Percentiles rank a stretch among this genome's conserved stretches.
Evolutionary conservation across 1,140 invertebrate species (phyloP).

Genomic region (Tetramorium parvispinum): DNA sequence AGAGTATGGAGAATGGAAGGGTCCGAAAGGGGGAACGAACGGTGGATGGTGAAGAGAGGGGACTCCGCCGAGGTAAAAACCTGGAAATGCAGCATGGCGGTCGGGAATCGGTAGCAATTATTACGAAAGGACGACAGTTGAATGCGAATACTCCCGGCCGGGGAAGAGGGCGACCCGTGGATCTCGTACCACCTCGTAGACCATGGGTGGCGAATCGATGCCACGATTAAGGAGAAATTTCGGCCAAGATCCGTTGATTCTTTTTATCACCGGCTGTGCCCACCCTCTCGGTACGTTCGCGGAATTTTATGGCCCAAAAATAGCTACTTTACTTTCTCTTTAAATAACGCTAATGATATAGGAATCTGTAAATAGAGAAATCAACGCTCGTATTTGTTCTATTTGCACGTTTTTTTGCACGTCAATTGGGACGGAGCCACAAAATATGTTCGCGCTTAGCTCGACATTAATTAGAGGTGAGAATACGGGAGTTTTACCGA

Average conservation of each 20-base stretch:
- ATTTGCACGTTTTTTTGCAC: no score
- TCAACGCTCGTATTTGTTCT: background rate
- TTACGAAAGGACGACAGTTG: slow-evolving; percentile 81
- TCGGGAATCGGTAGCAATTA: slow-evolving; percentile 83
- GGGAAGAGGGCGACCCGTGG: background rate
- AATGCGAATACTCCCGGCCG: slow-evolving; percentile 71
- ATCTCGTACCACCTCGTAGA: slow-evolving; percentile 61
- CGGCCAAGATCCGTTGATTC: slow-evolving; percentile 15
- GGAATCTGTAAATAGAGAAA: background rate
- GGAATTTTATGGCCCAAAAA: background rate
- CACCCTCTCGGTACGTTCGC: background rate
- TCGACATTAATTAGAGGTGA: slow-evolving; percentile 8
- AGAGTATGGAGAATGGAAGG: slow-evolving; percentile 45
- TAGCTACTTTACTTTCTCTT: background rate
- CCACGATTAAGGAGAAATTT: slow-evolving; percentile 53
- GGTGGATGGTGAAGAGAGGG: slow-evolving; percentile 51
- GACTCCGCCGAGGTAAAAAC: slow-evolving; percentile 79
- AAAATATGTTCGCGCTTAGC: background rate
- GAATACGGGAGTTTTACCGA: background rate
- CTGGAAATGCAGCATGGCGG: slow-evolving; percentile 84
- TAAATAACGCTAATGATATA: background rate
- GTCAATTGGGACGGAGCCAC: background rate
- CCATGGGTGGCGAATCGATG: slow-evolving; percentile 61
- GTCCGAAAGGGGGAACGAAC: slow-evolving; percentile 36
- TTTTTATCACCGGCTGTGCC: slow-evolving; percentile 19